Evolutionary conservation across 2,797 vertebrate species (phyloP).

Genomic region (Phataginus tetradactyla): DNA sequence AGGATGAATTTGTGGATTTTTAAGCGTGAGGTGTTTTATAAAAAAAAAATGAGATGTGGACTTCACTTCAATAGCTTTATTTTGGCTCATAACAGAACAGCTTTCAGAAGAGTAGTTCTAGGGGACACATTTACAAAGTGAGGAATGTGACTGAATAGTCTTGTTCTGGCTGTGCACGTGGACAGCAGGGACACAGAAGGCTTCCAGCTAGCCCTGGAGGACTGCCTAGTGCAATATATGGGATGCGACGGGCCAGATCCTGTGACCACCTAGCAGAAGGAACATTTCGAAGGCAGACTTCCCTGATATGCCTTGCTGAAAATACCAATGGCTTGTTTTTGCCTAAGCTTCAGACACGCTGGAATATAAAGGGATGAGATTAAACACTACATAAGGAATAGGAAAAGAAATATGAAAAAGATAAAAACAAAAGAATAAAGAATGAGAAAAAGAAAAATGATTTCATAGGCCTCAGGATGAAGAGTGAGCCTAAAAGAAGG

Average conservation of each 20-base stretch:
- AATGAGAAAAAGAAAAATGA: not conserved
- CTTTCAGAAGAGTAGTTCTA: not conserved
- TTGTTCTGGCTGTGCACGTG: not conserved
- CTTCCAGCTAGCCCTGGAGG: not conserved
- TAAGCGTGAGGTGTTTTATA: conserved; percentile 20
- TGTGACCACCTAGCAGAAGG: not conserved
- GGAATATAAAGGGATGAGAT: not conserved
- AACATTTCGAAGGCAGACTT: not conserved
- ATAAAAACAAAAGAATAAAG: not conserved
- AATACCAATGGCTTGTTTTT: conserved; percentile 6
- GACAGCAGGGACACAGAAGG: not conserved
- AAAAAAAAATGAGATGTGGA: not conserved
- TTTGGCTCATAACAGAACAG: not conserved
- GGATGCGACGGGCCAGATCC: too few relatives aligned
- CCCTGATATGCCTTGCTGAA: not conserved
- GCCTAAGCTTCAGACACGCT: not conserved
- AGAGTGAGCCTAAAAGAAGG: not conserved
- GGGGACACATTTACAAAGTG: not conserved
- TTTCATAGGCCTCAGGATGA: not conserved
- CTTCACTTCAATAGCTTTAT: not conserved
- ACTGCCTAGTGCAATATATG: not conserved
- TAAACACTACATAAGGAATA: not conserved
- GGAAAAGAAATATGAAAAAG: not conserved
- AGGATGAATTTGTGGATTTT: not conserved
- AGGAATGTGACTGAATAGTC: not conserved